Conservation (phyloP, 2,113 vertebrate species). For the Bettongia penicillata region DNA sequence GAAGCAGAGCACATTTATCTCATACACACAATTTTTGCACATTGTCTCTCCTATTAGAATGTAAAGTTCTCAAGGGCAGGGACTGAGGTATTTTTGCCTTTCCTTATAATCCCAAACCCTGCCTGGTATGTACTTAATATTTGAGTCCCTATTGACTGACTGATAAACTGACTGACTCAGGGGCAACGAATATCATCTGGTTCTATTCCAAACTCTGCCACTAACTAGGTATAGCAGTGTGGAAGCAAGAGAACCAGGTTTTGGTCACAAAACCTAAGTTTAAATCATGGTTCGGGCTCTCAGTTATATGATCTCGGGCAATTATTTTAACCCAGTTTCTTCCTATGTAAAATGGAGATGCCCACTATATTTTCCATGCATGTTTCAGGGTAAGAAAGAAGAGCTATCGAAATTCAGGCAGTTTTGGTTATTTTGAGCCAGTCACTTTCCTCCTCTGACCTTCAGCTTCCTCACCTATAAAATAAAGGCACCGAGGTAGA, state of each 20-base stretch:
- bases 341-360: neutral
- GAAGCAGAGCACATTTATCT: neutral
- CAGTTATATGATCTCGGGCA: neutral
- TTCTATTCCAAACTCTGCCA: neutral
- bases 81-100: neutral
- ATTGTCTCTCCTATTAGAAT: neutral
- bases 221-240: neutral
- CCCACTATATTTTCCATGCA: neutral
- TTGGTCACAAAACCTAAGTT: neutral
- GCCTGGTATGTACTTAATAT: neutral
- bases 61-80: neutral
- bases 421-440: neutral
- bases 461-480: neutral
- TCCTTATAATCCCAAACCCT: neutral
- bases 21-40: neutral
- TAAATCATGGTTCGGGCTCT: neutral
- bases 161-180: neutral
- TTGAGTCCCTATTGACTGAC: neutral
- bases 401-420: neutral
- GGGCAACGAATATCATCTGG: neutral
- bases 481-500: neutral
- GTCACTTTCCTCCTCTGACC: neutral
- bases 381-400: neutral
- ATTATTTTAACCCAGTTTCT: neutral
- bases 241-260: neutral